A percentile compares a stretch with the other conserved stretches of the same genome.
phyloP scores from a whole-genome alignment of 2,113 vertebrate species.

The Ranitomeya variabilis region DNA sequence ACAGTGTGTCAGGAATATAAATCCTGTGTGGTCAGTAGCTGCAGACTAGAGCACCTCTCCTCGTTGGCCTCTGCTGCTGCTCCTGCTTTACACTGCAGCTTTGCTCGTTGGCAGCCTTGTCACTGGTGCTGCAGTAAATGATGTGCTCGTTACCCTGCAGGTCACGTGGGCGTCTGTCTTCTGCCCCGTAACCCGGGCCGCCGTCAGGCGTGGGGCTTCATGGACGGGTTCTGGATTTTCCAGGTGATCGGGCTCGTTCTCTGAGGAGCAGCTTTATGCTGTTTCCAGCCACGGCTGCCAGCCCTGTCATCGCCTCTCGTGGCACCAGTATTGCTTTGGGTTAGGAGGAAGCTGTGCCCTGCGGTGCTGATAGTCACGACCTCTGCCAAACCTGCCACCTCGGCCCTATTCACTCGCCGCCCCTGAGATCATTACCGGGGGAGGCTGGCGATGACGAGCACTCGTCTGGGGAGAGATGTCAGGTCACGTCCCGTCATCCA shows the following conservation, averaged over 20 bases:
- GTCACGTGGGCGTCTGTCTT: neutral
- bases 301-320: slow-evolving; percentile 12
- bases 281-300: slow-evolving; percentile 39
- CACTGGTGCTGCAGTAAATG: no score
- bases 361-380: slow-evolving; percentile 2
- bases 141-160: no score
- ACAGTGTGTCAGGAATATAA: neutral
- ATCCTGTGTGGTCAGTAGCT: neutral
- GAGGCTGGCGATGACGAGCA: neutral
- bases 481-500: neutral
- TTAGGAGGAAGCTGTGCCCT: slow-evolving; percentile 12
- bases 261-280: slow-evolving; percentile 5
- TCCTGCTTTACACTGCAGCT: neutral
- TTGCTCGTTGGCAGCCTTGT: neutral
- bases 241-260: neutral
- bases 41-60: neutral
- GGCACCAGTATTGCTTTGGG: neutral
- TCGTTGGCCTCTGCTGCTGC: neutral
- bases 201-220: neutral
- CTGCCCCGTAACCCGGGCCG: neutral
- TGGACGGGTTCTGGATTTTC: slow-evolving; percentile 12
- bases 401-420: slow-evolving; percentile 21
- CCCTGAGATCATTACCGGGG: neutral
- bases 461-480: neutral
- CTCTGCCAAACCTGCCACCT: slow-evolving; percentile 45